These are phyloP conservation scores for Elegia similella DNA, from an alignment of 2,888 invertebrate genomes.

Conservation along the genomic window DNA sequence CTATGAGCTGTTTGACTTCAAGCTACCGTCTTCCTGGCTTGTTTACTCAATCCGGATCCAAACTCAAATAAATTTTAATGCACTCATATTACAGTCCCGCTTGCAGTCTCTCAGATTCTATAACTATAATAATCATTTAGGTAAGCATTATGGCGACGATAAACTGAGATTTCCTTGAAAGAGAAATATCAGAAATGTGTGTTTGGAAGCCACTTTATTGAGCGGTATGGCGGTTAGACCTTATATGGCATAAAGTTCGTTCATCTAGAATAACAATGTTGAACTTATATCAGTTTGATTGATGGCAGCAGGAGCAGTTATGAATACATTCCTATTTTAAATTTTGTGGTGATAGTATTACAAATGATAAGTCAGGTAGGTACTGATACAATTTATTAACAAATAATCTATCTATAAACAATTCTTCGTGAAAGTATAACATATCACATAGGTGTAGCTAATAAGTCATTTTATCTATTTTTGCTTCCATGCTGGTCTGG, in stretches of 20 bases:
- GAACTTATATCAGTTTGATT: too few species aligned
- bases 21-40: constrained; percentile 1
- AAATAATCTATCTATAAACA: too few species aligned
- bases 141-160: constrained; percentile 3
- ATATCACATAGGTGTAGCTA: too few species aligned
- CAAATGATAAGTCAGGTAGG: too few species aligned
- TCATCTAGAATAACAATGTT: too few species aligned
- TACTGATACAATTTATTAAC: too few species aligned
- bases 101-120: constrained; percentile 2
- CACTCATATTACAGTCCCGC: constrained; percentile 16
- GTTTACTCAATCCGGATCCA: constrained; percentile 19
- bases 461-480: too few species aligned
- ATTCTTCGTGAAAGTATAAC: too few species aligned
- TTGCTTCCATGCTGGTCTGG: too few species aligned
- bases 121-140: constrained; percentile 12
- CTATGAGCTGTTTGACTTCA: constrained; percentile 16
- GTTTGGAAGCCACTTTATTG: neutral
- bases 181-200: neutral
- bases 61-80: constrained; percentile 25
- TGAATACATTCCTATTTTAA: too few species aligned
- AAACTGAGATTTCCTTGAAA: neutral
- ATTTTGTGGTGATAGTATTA: too few species aligned
- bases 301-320: too few species aligned
- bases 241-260: neutral
- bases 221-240: neutral